Percentiles rank a stretch among this genome's conserved stretches.
These are phyloP conservation scores for Physeter macrocephalus DNA, from an alignment of 2,113 vertebrate genomes.

Conservation along the genomic window DNA sequence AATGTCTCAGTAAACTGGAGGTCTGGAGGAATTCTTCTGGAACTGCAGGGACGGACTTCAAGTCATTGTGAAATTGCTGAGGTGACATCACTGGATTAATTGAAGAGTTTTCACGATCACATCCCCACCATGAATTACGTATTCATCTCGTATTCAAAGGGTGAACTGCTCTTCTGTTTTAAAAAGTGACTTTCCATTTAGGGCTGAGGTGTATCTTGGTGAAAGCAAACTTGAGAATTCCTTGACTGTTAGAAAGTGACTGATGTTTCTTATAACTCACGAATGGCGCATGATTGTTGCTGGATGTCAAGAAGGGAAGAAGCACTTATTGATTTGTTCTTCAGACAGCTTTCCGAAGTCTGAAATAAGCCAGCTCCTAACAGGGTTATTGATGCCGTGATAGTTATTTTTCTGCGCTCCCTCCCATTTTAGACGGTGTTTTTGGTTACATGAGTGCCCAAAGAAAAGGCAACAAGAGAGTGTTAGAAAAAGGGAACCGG, in stretches of 20 bases:
- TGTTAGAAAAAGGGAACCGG: background rate
- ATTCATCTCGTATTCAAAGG: slow-evolving; percentile 24
- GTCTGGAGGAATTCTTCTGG: background rate
- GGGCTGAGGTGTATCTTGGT: background rate
- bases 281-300: background rate
- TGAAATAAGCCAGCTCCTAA: background rate
- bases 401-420: background rate
- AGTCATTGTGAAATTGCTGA: background rate
- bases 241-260: slow-evolving; percentile 5
- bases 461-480: background rate
- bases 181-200: slow-evolving; percentile 11
- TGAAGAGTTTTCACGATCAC: background rate
- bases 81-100: background rate
- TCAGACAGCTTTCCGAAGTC: background rate
- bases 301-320: background rate
- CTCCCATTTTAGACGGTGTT: background rate
- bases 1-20: background rate
- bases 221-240: slow-evolving; percentile 19
- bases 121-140: background rate
- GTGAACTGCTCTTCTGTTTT: slow-evolving; percentile 27
- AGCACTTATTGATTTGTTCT: background rate
- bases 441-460: background rate
- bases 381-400: background rate
- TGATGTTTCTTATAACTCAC: background rate
- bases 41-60: background rate